Conservation (phyloP, 2,888 invertebrate genomes). For the Neoaliturus tenellus region DNA sequence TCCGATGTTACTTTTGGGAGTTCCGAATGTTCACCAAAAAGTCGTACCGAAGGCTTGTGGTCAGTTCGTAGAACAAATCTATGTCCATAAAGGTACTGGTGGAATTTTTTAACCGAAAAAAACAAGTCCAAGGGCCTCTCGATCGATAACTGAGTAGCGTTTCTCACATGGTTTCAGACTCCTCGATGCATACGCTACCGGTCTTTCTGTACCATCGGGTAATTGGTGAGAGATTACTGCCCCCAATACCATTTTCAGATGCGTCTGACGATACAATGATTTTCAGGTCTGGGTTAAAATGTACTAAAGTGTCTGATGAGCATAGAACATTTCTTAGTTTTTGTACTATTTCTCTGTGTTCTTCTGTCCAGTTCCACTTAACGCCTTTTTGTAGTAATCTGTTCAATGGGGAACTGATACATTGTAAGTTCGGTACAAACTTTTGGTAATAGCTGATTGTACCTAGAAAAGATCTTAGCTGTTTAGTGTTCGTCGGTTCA, state of each 20-base stretch:
- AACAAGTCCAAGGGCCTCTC: neutral
- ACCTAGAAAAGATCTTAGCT: too few species aligned
- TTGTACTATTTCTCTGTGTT: too few species aligned
- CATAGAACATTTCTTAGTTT: neutral
- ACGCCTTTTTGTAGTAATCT: conserved; percentile 2
- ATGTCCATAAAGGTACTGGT: neutral
- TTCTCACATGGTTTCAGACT: neutral
- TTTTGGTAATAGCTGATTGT: neutral
- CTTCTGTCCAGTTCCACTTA: conserved; percentile 17
- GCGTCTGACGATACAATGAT: neutral
- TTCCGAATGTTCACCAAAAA: neutral
- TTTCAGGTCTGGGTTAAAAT: neutral
- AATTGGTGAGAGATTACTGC: neutral
- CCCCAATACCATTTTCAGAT: too few species aligned
- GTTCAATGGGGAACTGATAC: too few species aligned
- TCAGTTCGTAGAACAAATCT: neutral
- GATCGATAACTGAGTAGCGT: conserved; percentile 40
- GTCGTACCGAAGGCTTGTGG: neutral
- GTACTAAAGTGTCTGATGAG: neutral
- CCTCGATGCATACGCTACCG: conserved; percentile 9
- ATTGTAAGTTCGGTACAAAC: neutral
- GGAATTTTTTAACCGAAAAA: conserved; percentile 16
- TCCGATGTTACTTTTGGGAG: neutral
- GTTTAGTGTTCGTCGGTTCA: too few species aligned
- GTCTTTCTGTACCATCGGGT: conserved; percentile 26